Evolutionary conservation across 2,888 invertebrate genomes (phyloP).

Genomic region (Acleris emargana): DNA sequence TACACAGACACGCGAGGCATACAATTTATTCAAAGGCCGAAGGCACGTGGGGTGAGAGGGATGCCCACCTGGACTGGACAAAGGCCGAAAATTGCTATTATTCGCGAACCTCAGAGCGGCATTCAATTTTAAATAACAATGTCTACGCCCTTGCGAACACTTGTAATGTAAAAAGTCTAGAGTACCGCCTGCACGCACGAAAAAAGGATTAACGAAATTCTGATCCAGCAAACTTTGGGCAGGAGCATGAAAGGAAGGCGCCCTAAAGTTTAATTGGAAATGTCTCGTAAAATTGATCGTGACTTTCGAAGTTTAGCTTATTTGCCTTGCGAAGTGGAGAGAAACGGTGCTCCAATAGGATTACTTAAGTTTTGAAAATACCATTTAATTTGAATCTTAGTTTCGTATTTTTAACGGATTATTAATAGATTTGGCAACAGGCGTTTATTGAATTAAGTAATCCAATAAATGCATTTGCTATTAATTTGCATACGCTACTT

Average conservation of each 20-base stretch:
- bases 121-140: conserved; percentile 36
- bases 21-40: conserved; percentile 60
- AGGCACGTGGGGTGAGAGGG: conserved; percentile 46
- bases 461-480: too few species aligned
- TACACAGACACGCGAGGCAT: conserved; percentile 21
- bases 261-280: conserved; percentile 77
- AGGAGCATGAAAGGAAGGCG: conserved; percentile 47
- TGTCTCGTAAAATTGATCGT: conserved; percentile 72
- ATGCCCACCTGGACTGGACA: conserved; percentile 48
- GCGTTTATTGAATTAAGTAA: too few species aligned
- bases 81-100: conserved; percentile 58
- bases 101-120: conserved; percentile 49
- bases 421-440: too few species aligned
- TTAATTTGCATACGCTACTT: too few species aligned
- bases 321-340: conserved; percentile 63
- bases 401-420: too few species aligned
- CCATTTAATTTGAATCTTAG: background rate
- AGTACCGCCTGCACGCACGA: conserved; percentile 14
- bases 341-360: conserved; percentile 51
- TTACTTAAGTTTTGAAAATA: conserved; percentile 44
- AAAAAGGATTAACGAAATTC: conserved; percentile 36
- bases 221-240: conserved; percentile 29
- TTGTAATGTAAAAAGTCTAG: conserved; percentile 23
- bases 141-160: conserved; percentile 17
- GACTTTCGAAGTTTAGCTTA: conserved; percentile 64